Percentiles rank a stretch among this genome's conserved stretches.
Evolutionary conservation across 2,888 invertebrate species (phyloP).

Genomic region (Axea sp.): DNA sequence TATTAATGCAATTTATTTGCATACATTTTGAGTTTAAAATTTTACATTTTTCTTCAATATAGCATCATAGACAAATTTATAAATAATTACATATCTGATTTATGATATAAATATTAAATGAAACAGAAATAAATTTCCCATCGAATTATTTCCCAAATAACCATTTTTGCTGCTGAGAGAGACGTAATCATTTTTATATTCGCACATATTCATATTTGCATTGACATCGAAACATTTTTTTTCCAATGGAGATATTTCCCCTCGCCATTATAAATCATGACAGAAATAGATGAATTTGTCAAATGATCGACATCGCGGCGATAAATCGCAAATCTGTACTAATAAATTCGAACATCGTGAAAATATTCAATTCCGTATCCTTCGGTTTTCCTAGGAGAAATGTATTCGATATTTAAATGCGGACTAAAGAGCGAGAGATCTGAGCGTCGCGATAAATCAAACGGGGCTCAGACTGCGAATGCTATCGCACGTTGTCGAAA

Average conservation of each 20-base stretch:
- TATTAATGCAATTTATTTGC: no score
- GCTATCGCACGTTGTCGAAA: conserved; percentile 59
- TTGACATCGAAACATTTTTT: no score
- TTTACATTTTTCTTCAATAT: no score
- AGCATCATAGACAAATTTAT: no score
- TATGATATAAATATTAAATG: no score
- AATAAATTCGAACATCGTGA: conserved; percentile 39
- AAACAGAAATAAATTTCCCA: no score
- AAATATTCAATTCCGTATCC: conserved; percentile 56
- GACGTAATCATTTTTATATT: no score
- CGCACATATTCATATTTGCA: no score
- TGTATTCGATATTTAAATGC: conserved; percentile 57
- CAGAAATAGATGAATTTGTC: conserved; percentile 33
- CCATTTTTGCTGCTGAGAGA: no score
- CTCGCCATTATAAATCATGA: conserved; percentile 11
- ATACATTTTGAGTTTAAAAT: no score
- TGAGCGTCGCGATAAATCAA: conserved; percentile 52
- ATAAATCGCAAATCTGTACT: conserved; percentile 37
- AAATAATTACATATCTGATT: no score
- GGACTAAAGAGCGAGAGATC: conserved; percentile 48
- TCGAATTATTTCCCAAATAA: no score
- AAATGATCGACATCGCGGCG: conserved; percentile 28
- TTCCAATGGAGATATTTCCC: not conserved
- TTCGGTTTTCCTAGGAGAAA: conserved; percentile 43
- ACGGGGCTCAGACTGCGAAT: conserved; percentile 28